Conservation (phyloP, 2,113 vertebrate genomes). For the Pagrus major region DNA sequence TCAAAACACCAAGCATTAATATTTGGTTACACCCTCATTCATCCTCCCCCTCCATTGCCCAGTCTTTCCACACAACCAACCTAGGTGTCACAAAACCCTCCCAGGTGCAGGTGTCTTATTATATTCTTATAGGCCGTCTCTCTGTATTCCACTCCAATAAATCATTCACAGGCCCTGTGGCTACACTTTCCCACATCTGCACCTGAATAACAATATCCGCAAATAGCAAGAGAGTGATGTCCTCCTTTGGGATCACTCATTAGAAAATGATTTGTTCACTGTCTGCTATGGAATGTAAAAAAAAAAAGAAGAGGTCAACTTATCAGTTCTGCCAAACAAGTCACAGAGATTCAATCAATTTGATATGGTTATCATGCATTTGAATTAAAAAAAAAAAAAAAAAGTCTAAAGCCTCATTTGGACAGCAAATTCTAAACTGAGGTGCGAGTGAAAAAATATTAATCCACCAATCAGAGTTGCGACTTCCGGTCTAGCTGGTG, state of each 20-base stretch:
- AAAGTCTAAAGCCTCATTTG: neutral
- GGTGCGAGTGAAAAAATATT: neutral
- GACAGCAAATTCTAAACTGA: neutral
- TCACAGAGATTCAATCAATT: neutral
- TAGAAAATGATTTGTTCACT: neutral
- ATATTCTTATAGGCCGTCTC: constrained; percentile 28
- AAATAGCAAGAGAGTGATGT: neutral
- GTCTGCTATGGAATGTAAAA: neutral
- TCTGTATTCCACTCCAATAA: constrained; percentile 37
- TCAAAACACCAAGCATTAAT: no score
- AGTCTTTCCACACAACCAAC: neutral
- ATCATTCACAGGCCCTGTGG: constrained; percentile 54
- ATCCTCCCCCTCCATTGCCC: no score
- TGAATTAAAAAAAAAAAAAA: no score
- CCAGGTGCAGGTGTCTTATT: constrained; percentile 55
- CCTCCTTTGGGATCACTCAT: neutral
- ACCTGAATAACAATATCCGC: constrained; percentile 53
- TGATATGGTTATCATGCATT: neutral
- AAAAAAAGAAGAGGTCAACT: neutral
- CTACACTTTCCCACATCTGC: constrained; percentile 10
- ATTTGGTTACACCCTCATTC: no score
- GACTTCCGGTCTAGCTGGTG: no score
- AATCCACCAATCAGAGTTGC: no score
- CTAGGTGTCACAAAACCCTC: constrained; percentile 27
- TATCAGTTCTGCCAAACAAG: neutral